Percentiles rank a stretch among this genome's conserved stretches.
phyloP scores from a whole-genome alignment of 2,888 invertebrate genomes.

The Maniola hyperantus region DNA sequence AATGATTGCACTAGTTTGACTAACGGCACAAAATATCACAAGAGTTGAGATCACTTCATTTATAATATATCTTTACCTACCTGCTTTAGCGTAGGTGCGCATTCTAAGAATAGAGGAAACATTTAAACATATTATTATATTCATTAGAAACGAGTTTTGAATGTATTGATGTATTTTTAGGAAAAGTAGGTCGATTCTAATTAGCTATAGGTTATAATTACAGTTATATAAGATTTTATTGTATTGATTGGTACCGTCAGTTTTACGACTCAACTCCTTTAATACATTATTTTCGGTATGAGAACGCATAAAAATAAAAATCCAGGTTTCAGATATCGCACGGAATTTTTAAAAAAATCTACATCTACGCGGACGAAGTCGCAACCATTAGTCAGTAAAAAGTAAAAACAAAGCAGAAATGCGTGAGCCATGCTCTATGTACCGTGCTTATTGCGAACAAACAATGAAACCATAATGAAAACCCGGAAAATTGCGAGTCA shows the following conservation, averaged over 20 bases:
- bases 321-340: too few species aligned
- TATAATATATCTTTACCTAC: background rate
- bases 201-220: constrained; percentile 7
- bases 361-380: too few species aligned
- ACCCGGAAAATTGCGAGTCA: too few species aligned
- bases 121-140: constrained; percentile 4
- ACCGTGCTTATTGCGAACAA: too few species aligned
- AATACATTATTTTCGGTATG: too few species aligned
- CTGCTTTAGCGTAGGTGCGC: constrained; percentile 24
- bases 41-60: constrained; percentile 28
- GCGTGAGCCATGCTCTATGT: too few species aligned
- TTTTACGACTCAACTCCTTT: background rate
- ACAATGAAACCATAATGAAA: too few species aligned
- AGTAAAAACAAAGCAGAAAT: too few species aligned
- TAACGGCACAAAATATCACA: constrained; percentile 27
- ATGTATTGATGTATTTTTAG: constrained; percentile 14
- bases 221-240: constrained; percentile 2
- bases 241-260: background rate
- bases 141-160: constrained; percentile 22
- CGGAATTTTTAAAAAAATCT: too few species aligned
- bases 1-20: constrained; percentile 28
- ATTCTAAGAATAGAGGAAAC: constrained; percentile 21
- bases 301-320: too few species aligned
- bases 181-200: constrained; percentile 19
- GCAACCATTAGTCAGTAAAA: too few species aligned